Evolutionary conservation across 2,113 vertebrate genomes (phyloP).

Genomic region (Silurus meridionalis): DNA sequence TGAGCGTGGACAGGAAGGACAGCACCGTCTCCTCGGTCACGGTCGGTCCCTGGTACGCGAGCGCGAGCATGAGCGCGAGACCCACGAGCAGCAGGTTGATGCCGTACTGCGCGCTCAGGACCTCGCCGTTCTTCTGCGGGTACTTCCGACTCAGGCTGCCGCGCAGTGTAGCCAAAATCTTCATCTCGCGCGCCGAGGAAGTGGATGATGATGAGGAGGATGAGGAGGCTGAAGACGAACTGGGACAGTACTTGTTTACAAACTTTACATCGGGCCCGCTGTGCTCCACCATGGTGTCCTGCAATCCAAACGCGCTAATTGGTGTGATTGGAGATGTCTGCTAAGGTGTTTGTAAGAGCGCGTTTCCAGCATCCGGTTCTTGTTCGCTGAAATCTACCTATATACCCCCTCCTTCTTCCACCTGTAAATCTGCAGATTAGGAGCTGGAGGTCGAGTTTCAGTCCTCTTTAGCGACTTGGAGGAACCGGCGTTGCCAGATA

Average conservation of each 20-base stretch:
- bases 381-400: slow-evolving; percentile 24
- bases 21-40: slow-evolving; percentile 82
- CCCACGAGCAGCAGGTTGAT: slow-evolving; percentile 89
- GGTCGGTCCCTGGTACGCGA: slow-evolving; percentile 78
- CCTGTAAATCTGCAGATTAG: slow-evolving; percentile 54
- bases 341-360: slow-evolving; percentile 19
- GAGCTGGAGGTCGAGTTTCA: slow-evolving; percentile 67
- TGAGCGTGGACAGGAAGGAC: slow-evolving; percentile 83
- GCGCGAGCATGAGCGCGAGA: slow-evolving; percentile 85
- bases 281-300: slow-evolving; percentile 67
- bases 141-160: slow-evolving; percentile 68
- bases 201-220: slow-evolving; percentile 65
- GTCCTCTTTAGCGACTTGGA: slow-evolving; percentile 50
- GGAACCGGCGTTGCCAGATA: slow-evolving; percentile 57
- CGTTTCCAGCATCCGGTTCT: slow-evolving; percentile 20
- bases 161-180: slow-evolving; percentile 63
- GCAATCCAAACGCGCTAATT: not conserved
- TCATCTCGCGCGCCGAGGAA: slow-evolving; percentile 69
- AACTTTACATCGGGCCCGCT: slow-evolving; percentile 69
- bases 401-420: slow-evolving; percentile 5
- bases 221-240: slow-evolving; percentile 48
- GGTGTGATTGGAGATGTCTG: not conserved
- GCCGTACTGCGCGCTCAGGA: slow-evolving; percentile 92
- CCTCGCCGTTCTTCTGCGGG: slow-evolving; percentile 86
- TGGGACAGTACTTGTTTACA: slow-evolving; percentile 67